Base-by-base conservation (phyloP, 2,113 vertebrate species). In the Hymenochirus boettgeri region DNA sequence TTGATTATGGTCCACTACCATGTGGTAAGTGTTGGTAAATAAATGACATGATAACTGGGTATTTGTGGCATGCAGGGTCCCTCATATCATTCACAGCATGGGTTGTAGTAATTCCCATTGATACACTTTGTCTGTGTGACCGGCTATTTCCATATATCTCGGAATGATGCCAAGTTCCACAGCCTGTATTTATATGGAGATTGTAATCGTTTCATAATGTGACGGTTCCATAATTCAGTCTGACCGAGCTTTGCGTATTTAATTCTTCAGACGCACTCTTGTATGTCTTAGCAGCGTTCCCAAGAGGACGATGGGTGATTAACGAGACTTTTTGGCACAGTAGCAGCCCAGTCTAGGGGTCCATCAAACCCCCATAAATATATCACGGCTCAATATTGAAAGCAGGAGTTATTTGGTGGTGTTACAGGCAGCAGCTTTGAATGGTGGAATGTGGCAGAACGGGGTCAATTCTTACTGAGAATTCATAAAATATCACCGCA, bases 401-500 rank as follows among this genome's bases (percentile, higher is more conserved):
- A 63, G 48, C 61, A 42, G 61, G 35, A 22, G 59, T 51, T 62
- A 35, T 51, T 51, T 10, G 17, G 26, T 13, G 31, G 22, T 54
- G 15, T 37, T 52, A 54, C 37, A n/a, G 22, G 15, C 19, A 31
- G 48, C 48, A 62, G 51, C 47, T 62, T 52, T 17, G 24, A 62
- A 52, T 62, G 48, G 48, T 52, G 47, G 52, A 62, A 62, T 62
- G 50, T 33, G 47, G 5, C 61, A 52, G 13, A 31, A 48, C 31
- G 25, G 31, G 48, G 61, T 62, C 48, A 53, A 23, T 18, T 52
- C 61, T 62, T 22, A 47, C 3, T 46, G 35, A 62, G 48, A 62
- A 22, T 35, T 52, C 61, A 62, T 62, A 52, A 62, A 62, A 62
- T 52, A 62, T 52, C 60, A 51, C 47, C 60, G 50, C 10, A 52